phyloP scores from a whole-genome alignment of 35 echinoderm and acorn worm species.

The Hemicentrotus pulcherrimus region DNA sequence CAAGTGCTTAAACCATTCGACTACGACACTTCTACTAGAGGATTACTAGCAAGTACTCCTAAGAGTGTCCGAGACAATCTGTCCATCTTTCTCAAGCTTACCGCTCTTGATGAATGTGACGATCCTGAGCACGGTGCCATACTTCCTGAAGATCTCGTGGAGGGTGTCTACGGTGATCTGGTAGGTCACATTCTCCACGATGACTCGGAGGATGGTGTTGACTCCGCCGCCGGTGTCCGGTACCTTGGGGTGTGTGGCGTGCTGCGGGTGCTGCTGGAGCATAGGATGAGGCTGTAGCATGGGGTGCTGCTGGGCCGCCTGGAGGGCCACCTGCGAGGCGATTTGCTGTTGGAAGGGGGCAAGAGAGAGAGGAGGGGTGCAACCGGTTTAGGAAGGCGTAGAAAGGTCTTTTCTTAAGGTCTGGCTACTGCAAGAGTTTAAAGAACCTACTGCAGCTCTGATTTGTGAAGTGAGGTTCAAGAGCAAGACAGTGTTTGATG shows the following conservation, averaged over 20 bases:
- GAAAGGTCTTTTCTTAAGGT: background rate
- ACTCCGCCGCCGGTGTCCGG: conserved; percentile 82
- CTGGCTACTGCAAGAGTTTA: background rate
- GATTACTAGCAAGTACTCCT: too few species aligned
- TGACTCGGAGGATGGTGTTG: conserved; percentile 82
- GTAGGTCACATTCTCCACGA: conserved; percentile 89
- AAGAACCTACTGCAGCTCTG: background rate
- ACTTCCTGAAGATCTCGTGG: conserved; percentile 88
- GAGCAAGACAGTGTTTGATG: background rate
- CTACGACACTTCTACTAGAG: too few species aligned
- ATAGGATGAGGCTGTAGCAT: background rate
- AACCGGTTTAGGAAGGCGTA: background rate
- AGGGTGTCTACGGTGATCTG: conserved; percentile 88
- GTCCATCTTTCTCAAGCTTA: conserved; percentile 37
- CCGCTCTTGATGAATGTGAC: conserved; percentile 98
- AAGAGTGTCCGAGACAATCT: background rate
- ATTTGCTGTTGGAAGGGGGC: conserved; percentile 13
- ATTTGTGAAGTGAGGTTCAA: background rate
- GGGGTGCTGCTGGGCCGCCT: conserved; percentile 56
- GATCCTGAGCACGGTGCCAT: conserved; percentile 86
- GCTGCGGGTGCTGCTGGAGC: conserved; percentile 17
- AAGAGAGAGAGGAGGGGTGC: background rate
- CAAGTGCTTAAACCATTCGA: too few species aligned
- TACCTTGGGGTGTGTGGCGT: conserved; percentile 50
- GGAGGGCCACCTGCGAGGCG: conserved; percentile 50